phyloP scores from a whole-genome alignment of 2,888 invertebrate genomes.

The Leucania comma region DNA sequence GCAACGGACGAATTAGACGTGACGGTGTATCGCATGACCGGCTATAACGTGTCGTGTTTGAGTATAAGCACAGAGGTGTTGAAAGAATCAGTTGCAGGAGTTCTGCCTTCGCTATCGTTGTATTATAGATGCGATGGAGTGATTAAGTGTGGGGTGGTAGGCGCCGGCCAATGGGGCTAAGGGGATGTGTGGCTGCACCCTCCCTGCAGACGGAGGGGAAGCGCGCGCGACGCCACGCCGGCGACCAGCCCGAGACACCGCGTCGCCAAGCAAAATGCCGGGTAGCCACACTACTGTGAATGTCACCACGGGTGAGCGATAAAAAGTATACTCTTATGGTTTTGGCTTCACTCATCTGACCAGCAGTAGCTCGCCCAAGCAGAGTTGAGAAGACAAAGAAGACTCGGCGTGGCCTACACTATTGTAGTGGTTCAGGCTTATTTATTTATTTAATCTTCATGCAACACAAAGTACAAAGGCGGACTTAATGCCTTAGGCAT shows the following conservation, averaged over 20 bases:
- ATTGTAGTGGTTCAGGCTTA: background rate
- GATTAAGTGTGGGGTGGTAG: constrained; percentile 16
- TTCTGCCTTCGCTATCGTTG: constrained; percentile 9
- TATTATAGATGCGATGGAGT: constrained; percentile 48
- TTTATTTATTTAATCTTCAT: no score
- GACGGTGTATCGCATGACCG: background rate
- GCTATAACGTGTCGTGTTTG: background rate
- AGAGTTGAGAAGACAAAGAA: background rate
- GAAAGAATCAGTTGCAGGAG: background rate
- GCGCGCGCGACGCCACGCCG: constrained; percentile 29
- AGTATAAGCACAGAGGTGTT: constrained; percentile 1
- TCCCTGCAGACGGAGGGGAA: background rate
- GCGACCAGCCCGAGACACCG: constrained; percentile 53
- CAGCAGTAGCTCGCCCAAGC: background rate
- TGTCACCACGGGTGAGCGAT: no score
- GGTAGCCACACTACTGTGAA: no score
- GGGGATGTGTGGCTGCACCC: no score
- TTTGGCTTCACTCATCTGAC: no score
- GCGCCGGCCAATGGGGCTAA: background rate
- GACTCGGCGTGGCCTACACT: background rate
- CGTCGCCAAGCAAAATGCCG: constrained; percentile 51
- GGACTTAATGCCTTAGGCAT: no score
- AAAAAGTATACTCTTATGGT: no score
- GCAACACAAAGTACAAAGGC: no score
- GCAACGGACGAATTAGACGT: background rate